These are phyloP conservation scores for pig (Sus scrofa) DNA, from an alignment of 2,113 vertebrate genomes.

Conservation along the genomic window DNA sequence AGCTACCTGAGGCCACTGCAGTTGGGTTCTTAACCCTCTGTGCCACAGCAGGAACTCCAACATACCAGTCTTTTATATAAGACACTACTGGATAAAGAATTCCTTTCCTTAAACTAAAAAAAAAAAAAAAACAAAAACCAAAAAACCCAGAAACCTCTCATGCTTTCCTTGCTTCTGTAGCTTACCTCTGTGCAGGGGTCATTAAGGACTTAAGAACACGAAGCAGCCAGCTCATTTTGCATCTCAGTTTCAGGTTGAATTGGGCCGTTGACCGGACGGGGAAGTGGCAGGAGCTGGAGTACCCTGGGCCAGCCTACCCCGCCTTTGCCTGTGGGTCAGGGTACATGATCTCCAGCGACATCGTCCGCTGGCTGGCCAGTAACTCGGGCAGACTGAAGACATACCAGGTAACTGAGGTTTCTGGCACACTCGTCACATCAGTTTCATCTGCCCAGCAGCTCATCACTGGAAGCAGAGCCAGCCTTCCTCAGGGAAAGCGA, in stretches of 20 bases:
- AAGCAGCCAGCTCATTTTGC: background rate
- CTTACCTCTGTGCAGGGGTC: background rate
- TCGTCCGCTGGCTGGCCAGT: conserved; percentile 95
- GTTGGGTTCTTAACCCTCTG: too few species aligned
- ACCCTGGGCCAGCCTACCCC: conserved; percentile 96
- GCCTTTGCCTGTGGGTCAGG: conserved; percentile 98
- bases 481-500: too few species aligned
- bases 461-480: background rate
- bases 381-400: conserved; percentile 94
- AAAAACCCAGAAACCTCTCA: background rate
- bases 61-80: background rate
- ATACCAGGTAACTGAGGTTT: conserved; percentile 92
- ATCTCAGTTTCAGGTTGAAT: conserved; percentile 97
- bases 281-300: conserved; percentile 99
- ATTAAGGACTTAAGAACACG: background rate
- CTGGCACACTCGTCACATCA: background rate
- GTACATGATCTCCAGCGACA: conserved; percentile 95
- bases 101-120: background rate
- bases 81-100: background rate
- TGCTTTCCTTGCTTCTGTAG: background rate
- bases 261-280: conserved; percentile 98
- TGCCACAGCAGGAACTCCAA: background rate
- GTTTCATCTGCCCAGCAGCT: background rate
- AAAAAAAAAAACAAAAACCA: too few species aligned
- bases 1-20: too few species aligned